Base-by-base conservation (phyloP, 2,113 vertebrate species). In the Hippocampus zosterae region DNA sequence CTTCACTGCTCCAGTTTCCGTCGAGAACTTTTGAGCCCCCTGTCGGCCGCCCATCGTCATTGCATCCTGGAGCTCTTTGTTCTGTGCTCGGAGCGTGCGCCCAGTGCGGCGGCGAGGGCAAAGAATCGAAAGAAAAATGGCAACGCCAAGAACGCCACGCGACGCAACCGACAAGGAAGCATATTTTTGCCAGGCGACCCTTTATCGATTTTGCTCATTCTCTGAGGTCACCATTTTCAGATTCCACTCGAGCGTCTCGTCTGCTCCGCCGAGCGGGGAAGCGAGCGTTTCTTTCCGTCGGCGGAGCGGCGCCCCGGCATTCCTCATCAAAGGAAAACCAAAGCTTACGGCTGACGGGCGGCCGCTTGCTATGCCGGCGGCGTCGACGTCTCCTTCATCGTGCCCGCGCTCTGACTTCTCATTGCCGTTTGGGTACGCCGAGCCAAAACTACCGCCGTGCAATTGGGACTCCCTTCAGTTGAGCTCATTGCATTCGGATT, bases 201-300 rank as follows among this genome's bases (percentile, higher is more conserved):
- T 78, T 15, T 64, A 67, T 65, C 29, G 57, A 33, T 66, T 60
- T 66, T 57, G 67, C 15, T 29, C 71, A 46, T 77, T 82, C 62
- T 59, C 61, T 70, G 74, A 84, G 83, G 80, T 77, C 82, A 83
- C 84, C 64, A 81, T 87, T 88, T 89, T 85, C 82, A 86, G 87
- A 88, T 91, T 90, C 84, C 79, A 80, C 33, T 78, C 72, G 82
- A 79, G 80, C 67, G 74, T 83, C 80, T 85, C 87, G 86, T 81
- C 81, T 84, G 88, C 84, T 89, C 87, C 81, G 78, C 78, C 88
- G 87, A 89, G 80, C 88, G 89, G 89, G 89, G 81, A 86, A 88
- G 86, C 84, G 89, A 86, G 85, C 86, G 73, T 84, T 85, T 84
- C 88, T 83, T 85, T 84, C 88, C 84, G 86, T 87, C 81, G 85